A percentile compares a stretch with the other conserved stretches of the same genome.
These are phyloP conservation scores for Carassius auratus DNA, from an alignment of 2,113 vertebrate species.

Conservation along the genomic window DNA sequence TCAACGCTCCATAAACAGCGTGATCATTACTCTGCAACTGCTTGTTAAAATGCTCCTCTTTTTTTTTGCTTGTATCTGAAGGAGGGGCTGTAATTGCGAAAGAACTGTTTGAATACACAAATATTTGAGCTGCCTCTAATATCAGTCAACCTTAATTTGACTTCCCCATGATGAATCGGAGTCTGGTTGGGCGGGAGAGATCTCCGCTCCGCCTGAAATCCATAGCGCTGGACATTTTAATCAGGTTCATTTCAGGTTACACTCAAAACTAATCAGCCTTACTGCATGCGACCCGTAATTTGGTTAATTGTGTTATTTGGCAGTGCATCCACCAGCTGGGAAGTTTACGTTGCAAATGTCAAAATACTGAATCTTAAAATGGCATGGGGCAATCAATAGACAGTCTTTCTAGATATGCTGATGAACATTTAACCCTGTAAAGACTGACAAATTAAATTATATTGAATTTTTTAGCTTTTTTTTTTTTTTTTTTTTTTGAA, in stretches of 20 bases:
- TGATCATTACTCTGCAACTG: slow-evolving; percentile 68
- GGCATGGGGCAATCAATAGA: not conserved
- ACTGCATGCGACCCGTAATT: slow-evolving; percentile 13
- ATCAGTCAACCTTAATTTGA: slow-evolving; percentile 38
- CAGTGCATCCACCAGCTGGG: not conserved
- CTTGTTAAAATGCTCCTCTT: slow-evolving; percentile 50
- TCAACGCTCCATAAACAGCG: slow-evolving; percentile 74
- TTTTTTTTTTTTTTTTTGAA: too few relatives aligned
- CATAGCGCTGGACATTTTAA: slow-evolving; percentile 23
- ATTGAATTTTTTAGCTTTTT: not conserved
- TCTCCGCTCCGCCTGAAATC: not conserved
- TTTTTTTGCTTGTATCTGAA: not conserved
- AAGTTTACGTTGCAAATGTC: not conserved
- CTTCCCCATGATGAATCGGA: slow-evolving; percentile 4
- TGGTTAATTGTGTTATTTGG: slow-evolving; percentile 30
- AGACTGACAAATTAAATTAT: not conserved
- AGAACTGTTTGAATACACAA: slow-evolving; percentile 7
- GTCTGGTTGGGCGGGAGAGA: not conserved
- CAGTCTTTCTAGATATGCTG: not conserved
- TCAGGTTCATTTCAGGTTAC: slow-evolving; percentile 33
- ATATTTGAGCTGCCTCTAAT: not conserved
- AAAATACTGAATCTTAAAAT: not conserved
- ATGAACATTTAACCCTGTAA: not conserved
- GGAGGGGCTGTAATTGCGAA: not conserved
- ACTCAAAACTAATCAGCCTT: slow-evolving; percentile 20